These are phyloP conservation scores for Eclectus roratus DNA, from an alignment of 2,113 vertebrate species.

Conservation along the genomic window DNA sequence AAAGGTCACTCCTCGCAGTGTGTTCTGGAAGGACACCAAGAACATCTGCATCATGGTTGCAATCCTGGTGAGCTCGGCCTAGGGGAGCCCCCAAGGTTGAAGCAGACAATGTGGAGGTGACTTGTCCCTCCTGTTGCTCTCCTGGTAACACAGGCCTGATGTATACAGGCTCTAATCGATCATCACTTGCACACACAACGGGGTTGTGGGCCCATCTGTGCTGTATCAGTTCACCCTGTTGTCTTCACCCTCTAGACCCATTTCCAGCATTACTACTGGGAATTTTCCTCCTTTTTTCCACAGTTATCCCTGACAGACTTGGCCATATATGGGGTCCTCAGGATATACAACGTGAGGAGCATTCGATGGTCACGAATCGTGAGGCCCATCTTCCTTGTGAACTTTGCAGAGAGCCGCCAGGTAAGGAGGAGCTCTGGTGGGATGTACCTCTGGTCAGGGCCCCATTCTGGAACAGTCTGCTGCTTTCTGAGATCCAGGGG, in stretches of 20 bases:
- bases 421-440: conserved; percentile 57
- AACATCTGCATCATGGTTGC: conserved; percentile 91
- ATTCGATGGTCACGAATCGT: conserved; percentile 89
- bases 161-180: not conserved
- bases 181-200: not conserved
- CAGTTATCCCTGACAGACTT: conserved; percentile 87
- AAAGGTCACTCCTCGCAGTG: conserved; percentile 78
- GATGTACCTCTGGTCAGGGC: not conserved
- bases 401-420: conserved; percentile 91
- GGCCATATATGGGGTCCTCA: conserved; percentile 80
- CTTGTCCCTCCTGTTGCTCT: not conserved
- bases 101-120: too few relatives aligned
- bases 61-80: conserved; percentile 71
- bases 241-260: not conserved
- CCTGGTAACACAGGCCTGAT: not conserved
- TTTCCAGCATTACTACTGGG: not conserved
- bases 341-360: conserved; percentile 51
- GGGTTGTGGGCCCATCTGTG: rapidly evolving
- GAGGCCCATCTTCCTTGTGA: conserved; percentile 89
- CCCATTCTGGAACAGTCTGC: not conserved
- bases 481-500: not conserved
- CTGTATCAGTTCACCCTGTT: rapidly evolving
- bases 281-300: not conserved
- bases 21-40: conserved; percentile 95
- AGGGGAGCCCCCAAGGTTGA: not conserved